Conservation (phyloP, 2,797 vertebrate genomes). For the Muraenolepis orangiensis region DNA sequence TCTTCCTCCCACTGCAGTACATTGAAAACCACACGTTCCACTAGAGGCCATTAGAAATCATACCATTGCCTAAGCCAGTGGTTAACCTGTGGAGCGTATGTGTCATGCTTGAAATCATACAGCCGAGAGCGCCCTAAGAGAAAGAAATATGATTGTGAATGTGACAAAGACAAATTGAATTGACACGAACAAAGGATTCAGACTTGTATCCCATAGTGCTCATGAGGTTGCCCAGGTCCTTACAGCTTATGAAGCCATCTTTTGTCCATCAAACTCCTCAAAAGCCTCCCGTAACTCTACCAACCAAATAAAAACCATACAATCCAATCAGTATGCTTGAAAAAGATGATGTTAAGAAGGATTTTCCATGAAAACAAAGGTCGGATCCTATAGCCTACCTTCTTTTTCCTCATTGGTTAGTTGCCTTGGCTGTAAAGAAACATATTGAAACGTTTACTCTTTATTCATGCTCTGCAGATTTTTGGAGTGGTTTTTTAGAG, state of each 20-base stretch:
- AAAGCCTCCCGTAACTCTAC: conserved; percentile 89
- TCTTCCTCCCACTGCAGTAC: conserved; percentile 65
- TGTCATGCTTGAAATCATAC: too few relatives aligned
- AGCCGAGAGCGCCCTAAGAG: background rate
- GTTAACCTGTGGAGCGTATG: background rate
- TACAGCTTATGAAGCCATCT: conserved; percentile 89
- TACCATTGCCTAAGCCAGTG: background rate
- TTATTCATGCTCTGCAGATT: background rate
- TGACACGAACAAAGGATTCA: too few relatives aligned
- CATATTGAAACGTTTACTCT: background rate
- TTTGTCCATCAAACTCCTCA: conserved; percentile 87
- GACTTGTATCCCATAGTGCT: conserved; percentile 96
- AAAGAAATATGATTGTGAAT: background rate
- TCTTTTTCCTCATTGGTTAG: conserved; percentile 71
- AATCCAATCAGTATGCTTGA: background rate
- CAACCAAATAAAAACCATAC: conserved; percentile 5
- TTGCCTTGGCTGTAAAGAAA: conserved; percentile 59
- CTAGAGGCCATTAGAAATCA: background rate
- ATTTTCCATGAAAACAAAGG: background rate
- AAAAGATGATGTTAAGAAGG: background rate
- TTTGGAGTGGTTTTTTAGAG: background rate
- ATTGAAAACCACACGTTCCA: background rate
- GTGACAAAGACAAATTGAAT: too few relatives aligned
- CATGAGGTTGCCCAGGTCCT: conserved; percentile 96
- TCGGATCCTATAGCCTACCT: conserved; percentile 47